These are phyloP conservation scores for Ormia ochracea DNA, from an alignment of 2,888 invertebrate genomes.

Conservation along the genomic window DNA sequence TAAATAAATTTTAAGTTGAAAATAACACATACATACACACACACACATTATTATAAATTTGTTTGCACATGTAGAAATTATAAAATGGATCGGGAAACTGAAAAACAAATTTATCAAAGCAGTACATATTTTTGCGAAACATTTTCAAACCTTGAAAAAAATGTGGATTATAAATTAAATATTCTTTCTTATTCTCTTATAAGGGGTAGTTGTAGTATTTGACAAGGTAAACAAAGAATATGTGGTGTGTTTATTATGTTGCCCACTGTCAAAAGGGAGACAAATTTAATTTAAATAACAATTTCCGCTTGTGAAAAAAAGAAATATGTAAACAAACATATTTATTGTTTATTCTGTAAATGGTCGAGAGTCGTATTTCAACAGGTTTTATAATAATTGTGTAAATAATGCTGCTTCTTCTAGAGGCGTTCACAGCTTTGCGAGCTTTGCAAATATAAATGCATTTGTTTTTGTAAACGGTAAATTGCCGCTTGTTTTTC, in stretches of 20 bases:
- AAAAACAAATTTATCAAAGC: background rate
- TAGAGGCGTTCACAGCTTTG: no score
- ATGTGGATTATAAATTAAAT: background rate
- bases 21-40: no score
- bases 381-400: background rate
- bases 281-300: background rate
- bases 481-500: no score
- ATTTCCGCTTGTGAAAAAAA: background rate
- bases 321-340: background rate
- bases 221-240: background rate
- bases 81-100: background rate
- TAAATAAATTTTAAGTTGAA: background rate
- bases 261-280: background rate
- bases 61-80: background rate
- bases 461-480: no score
- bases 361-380: background rate
- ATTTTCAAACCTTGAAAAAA: background rate
- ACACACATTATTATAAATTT: no score
- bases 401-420: no score
- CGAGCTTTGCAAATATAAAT: no score
- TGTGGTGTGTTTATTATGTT: conserved; percentile 1
- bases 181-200: background rate
- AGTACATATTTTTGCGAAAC: background rate
- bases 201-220: background rate
- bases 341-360: background rate